Base-by-base conservation (phyloP, 2,113 vertebrate genomes). In the Hipposideros armiger region DNA sequence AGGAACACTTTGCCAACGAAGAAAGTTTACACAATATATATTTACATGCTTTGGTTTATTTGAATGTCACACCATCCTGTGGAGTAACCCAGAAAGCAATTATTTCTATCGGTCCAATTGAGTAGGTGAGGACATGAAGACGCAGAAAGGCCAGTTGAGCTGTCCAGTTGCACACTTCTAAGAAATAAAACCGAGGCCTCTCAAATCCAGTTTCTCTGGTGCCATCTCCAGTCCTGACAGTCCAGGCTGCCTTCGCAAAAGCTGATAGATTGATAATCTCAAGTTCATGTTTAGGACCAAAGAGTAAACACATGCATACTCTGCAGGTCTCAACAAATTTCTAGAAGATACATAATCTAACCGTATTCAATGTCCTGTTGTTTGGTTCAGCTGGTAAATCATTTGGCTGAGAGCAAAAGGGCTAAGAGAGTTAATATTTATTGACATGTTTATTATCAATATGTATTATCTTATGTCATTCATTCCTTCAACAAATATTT, bases 391-490 rank as follows among this genome's bases (percentile, higher is more conserved):
- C 19, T 92, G 36, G 72, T 24, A 89, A 54, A 32, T 89, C 54
- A 81, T 80, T 69, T 85, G n/a, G 2, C 56, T 80, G 50, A 84
- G 11, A 92, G 30, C 30, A 69, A 80, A 69, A 81, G 11, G n/a
- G 9, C 24, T n/a, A 88, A 45, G 3, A 60, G 14, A 81, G 52
- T 74, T 66, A 67, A 80, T 89, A 69, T 47, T 87, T 91, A 78
- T 32, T 84, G 28, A 30, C 66, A 28, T 32, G n/a, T 78, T 80
- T 96, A 54, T 62, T 89, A 85, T 80, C 13, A 93, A 80, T 85
- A 85, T 45, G 26, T 0, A 28, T 83, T 28, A 22, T 88, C 50
- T 88, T 83, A 60, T 7, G 8, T 91, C 66, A 85, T 93, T 91
- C 5, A 85, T 42, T 70, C 54, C 22, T 78, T 91, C 72, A 73